Evolutionary conservation across 1,140 invertebrate genomes (phyloP), one percentile per base, ranked within the genome.

Genomic region (Drosophila willistoni): DNA sequence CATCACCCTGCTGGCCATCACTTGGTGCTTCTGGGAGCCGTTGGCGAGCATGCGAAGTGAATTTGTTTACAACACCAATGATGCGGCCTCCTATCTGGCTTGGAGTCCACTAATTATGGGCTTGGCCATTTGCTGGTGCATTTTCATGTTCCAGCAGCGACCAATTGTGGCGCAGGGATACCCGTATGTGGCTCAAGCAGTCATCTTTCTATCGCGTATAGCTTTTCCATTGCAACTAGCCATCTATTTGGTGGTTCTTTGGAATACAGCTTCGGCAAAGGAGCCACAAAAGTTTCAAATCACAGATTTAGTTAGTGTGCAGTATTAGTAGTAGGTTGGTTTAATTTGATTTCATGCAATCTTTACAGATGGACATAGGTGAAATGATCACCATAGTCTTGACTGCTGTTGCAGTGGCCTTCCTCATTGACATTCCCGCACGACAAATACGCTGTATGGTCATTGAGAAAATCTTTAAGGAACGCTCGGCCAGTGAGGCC

Each of bases 21-120:
- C 82, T 5, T 93, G 94, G 85, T 94, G 95, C 61, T 92, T 95
- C 77, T 94, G 95, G 92, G 94, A 94, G 34, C 94, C 95, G 4
- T 93, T 93, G 71, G 93, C 93, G 67, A 91, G 94, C 14, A 93
- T 94, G 12, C 93, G 91, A 14, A 93, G 93, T 47, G 93, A 94
- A 73, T 95, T 95, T 76, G 91, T 93, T 17, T 96, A 95, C 87
- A 93, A 94, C 63, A 92, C 93, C 1, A 91, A 93, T 34, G 94
- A 95, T 56, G 94, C 94, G 0, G 94, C 95, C 29, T 92, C 94
- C 59, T 96, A 95, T 77, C 93, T 94, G 7, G 94, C 95, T 1
- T 92, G 95, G 73, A 93, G 94, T 67, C 95, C 95, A 12, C 91
- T 95, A n/a, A 91, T 94, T 1, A 94, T 94, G 69, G 93, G 94